Evolutionary conservation across 2,113 vertebrate species (phyloP).

Genomic region (Myotis davidii): DNA sequence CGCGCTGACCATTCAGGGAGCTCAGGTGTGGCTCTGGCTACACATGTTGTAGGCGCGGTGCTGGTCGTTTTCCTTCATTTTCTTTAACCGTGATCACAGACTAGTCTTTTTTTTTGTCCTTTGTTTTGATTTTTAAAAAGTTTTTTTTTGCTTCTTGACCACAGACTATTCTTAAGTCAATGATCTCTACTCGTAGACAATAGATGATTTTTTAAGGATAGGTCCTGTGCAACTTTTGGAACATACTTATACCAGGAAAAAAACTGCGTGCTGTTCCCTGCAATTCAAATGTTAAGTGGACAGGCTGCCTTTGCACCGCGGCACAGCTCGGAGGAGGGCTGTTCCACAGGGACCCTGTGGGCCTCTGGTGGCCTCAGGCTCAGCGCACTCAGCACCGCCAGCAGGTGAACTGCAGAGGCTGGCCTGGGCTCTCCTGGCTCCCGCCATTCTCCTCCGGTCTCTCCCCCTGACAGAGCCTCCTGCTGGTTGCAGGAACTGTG

Average conservation of each 20-base stretch:
- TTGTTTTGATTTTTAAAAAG: too few relatives aligned
- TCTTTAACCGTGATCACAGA: not conserved
- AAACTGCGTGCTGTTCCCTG: not conserved
- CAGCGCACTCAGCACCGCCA: accelerated
- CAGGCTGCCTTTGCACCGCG: not conserved
- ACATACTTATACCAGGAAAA: not conserved
- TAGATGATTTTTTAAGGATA: not conserved
- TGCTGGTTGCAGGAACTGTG: not conserved
- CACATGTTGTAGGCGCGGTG: not conserved
- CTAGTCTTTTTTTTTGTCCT: not conserved
- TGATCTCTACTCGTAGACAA: not conserved
- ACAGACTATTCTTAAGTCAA: not conserved
- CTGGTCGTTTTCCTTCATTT: not conserved
- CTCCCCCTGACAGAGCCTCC: not conserved
- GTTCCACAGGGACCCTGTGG: not conserved
- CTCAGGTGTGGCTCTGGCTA: too few relatives aligned
- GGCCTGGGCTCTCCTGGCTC: not conserved
- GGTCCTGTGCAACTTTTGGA: not conserved
- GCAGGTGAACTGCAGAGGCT: not conserved
- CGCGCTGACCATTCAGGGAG: not conserved
- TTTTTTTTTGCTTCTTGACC: too few relatives aligned
- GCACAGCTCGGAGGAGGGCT: not conserved
- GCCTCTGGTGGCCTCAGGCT: not conserved
- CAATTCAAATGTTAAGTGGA: not conserved
- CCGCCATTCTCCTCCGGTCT: not conserved